Evolutionary conservation across 2,888 invertebrate genomes (phyloP).

Genomic region (Cephus pulcher): DNA sequence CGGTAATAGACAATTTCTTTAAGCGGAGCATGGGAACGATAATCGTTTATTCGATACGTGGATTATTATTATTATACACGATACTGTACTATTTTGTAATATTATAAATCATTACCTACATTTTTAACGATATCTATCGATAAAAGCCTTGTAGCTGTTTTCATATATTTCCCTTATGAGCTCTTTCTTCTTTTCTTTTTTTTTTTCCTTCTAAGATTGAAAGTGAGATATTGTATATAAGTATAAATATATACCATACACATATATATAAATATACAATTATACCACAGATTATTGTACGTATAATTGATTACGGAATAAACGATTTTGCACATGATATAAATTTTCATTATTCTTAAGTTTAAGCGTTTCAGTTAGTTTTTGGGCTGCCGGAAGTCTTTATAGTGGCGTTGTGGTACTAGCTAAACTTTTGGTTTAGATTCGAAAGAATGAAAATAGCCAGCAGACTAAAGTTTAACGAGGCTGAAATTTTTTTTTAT

Average conservation of each 20-base stretch:
- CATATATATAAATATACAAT: conserved; percentile 30
- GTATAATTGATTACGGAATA: conserved; percentile 45
- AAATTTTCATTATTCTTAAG: not conserved
- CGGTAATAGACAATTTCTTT: not conserved
- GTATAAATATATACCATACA: conserved; percentile 24
- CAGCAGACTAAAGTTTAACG: not conserved
- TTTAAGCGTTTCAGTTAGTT: not conserved
- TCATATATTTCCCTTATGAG: conserved; percentile 8
- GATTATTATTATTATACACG: not conserved
- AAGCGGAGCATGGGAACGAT: not conserved
- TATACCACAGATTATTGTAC: conserved; percentile 54
- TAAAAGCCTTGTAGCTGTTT: conserved; percentile 12
- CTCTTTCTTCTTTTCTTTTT: not conserved
- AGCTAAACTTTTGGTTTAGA: no score
- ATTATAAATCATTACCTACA: conserved; percentile 13
- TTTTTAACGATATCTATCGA: not conserved
- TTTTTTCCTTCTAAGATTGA: conserved; percentile 26
- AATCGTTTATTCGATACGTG: conserved; percentile 2
- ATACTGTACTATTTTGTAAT: conserved; percentile 18
- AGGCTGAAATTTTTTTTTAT: not conserved
- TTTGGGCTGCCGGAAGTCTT: no score
- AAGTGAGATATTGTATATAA: conserved; percentile 35
- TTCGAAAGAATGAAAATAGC: not conserved
- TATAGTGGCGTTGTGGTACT: no score
- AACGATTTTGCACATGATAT: conserved; percentile 49